Evolutionary conservation across 2,797 vertebrate genomes (phyloP).

Genomic region (Yasuhikotakia modesta): DNA sequence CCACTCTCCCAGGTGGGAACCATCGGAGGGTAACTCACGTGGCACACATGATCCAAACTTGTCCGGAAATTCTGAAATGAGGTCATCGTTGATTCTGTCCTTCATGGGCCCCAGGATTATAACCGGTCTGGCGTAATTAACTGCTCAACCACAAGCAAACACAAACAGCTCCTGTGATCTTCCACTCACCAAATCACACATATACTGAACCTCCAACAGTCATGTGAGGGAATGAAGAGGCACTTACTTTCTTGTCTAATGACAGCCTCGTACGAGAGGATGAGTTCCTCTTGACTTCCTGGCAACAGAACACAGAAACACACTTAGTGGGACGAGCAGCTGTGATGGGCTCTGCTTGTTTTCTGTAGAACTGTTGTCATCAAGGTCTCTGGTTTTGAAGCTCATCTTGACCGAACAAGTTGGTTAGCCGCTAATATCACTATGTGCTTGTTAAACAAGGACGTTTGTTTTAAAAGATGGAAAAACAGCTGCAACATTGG

Average conservation of each 20-base stretch:
- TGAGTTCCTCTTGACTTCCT: constrained; percentile 95
- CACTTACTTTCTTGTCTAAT: constrained; percentile 94
- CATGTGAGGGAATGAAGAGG: neutral
- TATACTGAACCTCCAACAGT: constrained; percentile 4
- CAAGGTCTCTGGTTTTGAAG: constrained; percentile 29
- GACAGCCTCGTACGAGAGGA: constrained; percentile 95
- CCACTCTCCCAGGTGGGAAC: neutral
- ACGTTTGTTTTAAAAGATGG: constrained; percentile 20
- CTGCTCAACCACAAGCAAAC: constrained; percentile 70
- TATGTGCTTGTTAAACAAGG: constrained; percentile 31
- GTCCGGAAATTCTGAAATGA: constrained; percentile 97
- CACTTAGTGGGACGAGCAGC: constrained; percentile 27
- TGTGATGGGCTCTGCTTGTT: constrained; percentile 16
- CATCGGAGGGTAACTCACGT: constrained; percentile 81
- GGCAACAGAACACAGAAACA: constrained; percentile 69
- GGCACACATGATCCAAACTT: constrained; percentile 98
- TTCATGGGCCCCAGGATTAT: constrained; percentile 99
- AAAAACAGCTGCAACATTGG: constrained; percentile 27
- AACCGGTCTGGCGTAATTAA: constrained; percentile 92
- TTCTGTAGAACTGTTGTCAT: neutral
- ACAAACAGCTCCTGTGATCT: neutral
- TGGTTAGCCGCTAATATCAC: constrained; percentile 43
- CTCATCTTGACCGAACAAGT: constrained; percentile 29
- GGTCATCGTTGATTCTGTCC: constrained; percentile 95
- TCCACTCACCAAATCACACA: no score